Evolutionary conservation across 2,888 invertebrate genomes (phyloP), one percentile per base, ranked within the genome.

Genomic region (Yponomeuta cagnagella): DNA sequence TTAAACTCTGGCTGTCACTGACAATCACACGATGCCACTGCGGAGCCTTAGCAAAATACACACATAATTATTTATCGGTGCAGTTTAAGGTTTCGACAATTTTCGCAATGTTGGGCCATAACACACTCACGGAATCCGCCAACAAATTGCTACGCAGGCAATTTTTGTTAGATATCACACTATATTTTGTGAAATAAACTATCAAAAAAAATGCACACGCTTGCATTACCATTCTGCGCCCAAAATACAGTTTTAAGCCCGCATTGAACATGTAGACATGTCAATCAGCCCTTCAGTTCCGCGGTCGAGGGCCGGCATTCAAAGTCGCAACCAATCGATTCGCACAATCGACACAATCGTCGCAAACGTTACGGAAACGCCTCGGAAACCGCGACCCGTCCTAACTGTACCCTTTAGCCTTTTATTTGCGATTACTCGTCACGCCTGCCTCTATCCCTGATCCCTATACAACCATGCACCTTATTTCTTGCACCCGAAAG

Each of bases 331-430:
- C 70, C 33, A 65, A 71, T 70, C 65, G 65, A 33, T 31, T 48
- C n/a, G 64, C 76, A 79, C 79, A 80, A 80, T 78, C 72, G 71
- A 71, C 75, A 84, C 85, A 85, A 87, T 84, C 84, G 83, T 83
- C 75, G 84, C 87, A 86, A 80, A 80, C 69, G 70, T 70, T 79
- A 77, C 77, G 77, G 81, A 78, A 80, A 83, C 82, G 81, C 82
- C 82, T 79, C 75, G 71, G 12, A 73, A 74, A 76, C 75, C 73
- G n/a, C 67, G 12, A 67, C 12, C 33, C 67, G 15, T 52, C 76
- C 73, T 71, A 72, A 71, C 73, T 75, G 71, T 72, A 71, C 37
- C 72, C 73, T 68, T 68, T 68, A 69, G 37, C 69, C 69, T 69
- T 69, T 69, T 68, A 33, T 63, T 31, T 63, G 69, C 69, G 63